Base-by-base conservation (phyloP, 2,797 vertebrate species). In the Enteromius thamalakanensis region DNA sequence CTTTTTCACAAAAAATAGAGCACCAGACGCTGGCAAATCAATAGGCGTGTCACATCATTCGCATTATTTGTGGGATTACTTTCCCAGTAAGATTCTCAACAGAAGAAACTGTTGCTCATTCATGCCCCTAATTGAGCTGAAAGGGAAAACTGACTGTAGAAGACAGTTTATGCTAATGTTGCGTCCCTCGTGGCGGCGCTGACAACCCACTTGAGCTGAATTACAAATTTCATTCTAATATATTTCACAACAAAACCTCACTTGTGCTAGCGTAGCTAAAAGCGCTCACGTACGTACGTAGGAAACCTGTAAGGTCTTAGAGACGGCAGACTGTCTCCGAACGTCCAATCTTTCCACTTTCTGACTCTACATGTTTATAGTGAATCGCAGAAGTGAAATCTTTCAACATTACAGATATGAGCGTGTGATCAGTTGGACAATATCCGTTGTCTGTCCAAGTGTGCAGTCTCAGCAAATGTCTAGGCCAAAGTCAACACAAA, bases 151-250 rank as follows among this genome's bases (percentile, higher is more conserved):
- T 15, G n/a, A 9, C 55, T 42, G 74, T 42, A 58, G 21, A 76
- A 9, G 19, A 10, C 67, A 40, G 12, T 60, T 60, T 76, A 76
- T 76, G 74, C n/a, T 62, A 62, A 76, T 76, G 34, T 29, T 10
- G 55, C 37, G 0, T 76, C 37, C 55, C 55, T 76, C 7, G n/a
- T 60, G 74, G 53, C 7, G 8, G 11, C 32, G 15, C 53, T 60
- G 58, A 40, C 37, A 77, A 60, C 21, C 1, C 40, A 45, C 55
- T 60, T 12, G 40, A 77, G 58, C 45, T 64, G 53, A 47, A 34
- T 64, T 77, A 77, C 55, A 60, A 77, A 64, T 45, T 45, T 15
- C 40, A 62, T 45, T 45, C 5, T 60, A 77, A 77, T 64, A 26
- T 10, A 60, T 77, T 62, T 77, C 15, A 77, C 29, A 77, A 29